A percentile compares a stretch with the other conserved stretches of the same genome.
phyloP scores from a whole-genome alignment of 2,113 vertebrate species.

The Austrofundulus limnaeus region DNA sequence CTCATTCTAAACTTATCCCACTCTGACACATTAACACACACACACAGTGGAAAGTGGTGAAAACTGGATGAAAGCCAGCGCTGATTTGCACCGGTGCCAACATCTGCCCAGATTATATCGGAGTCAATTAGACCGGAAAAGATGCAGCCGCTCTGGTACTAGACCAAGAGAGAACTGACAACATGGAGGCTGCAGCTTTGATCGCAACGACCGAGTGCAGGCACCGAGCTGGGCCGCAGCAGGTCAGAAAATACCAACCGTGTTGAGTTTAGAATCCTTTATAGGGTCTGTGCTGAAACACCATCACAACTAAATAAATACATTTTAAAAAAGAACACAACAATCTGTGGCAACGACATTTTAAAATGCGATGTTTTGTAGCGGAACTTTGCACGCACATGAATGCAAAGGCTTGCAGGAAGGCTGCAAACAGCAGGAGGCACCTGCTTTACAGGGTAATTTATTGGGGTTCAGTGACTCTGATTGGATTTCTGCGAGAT shows the following conservation, averaged over 20 bases:
- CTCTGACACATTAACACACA: constrained; percentile 51
- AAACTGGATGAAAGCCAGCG: constrained; percentile 36
- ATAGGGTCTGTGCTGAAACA: too few species aligned
- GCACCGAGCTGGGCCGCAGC: too few species aligned
- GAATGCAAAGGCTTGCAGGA: constrained; percentile 1
- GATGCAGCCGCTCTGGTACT: constrained; percentile 22
- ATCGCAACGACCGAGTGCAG: too few species aligned
- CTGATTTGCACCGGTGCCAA: constrained; percentile 49
- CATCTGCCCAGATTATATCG: constrained; percentile 11
- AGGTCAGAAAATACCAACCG: too few species aligned
- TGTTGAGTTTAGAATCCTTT: too few species aligned
- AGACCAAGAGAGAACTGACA: constrained; percentile 50
- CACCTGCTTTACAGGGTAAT: constrained; percentile 66
- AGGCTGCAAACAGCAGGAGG: constrained; percentile 46
- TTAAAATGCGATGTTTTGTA: too few species aligned
- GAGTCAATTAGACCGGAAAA: constrained; percentile 25
- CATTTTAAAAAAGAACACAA: too few species aligned
- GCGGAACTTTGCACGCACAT: not conserved
- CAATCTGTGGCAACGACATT: too few species aligned
- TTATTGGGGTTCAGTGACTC: constrained; percentile 56
- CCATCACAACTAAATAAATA: too few species aligned
- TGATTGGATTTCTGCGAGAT: constrained; percentile 73
- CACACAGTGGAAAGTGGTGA: constrained; percentile 40
- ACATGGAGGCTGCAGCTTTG: constrained; percentile 21
- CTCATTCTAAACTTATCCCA: constrained; percentile 28